Evolutionary conservation across 2,797 vertebrate species (phyloP), one percentile per base, ranked within the genome.

Genomic region (Tokudaia tokunoshimensis): DNA sequence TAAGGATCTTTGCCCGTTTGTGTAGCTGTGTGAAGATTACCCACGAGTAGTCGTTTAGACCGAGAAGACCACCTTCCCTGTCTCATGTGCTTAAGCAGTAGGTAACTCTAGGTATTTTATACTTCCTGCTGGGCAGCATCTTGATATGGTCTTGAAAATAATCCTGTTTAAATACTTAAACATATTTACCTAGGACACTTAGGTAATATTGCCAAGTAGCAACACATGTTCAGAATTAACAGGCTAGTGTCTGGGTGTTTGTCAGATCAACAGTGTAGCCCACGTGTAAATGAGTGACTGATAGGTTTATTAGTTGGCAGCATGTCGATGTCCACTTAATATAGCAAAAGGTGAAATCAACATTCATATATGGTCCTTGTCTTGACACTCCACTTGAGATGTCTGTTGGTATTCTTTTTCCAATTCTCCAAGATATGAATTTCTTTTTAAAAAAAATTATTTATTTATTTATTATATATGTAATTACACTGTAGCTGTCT

Each of bases 241-340:
- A 93, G 67, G 29, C n/a, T 61, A 82, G 88, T 57, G 72, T 81
- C 70, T 61, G 13, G 9, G 10, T 86, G 41, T 52, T 84, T 50
- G 91, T 72, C 70, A 29, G 52, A 95, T 93, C 34, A 96, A 61
- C 78, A 31, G 31, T 67, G n/a, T 78, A 61, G 13, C 13, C n/a
- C 76, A 72, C 2, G 17, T 76, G 6, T 55, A 65, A 76, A 87
- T 67, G 81, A 89, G 50, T 7, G n/a, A 75, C 34, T 52, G 26
- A 50, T 15, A 12, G 3, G 70, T 26, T 74, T 47, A 84, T 37
- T 94, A 34, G 72, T 79, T 57, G 87, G 37, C 10, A 78, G n/a
- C n/a, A 86, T 47, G 13, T 19, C 67, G 44, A 19, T 83, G 3
- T 72, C 34, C 76, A 41, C 59, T 91, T 59, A 83, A 81, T 81